A percentile compares a stretch with the other conserved stretches of the same genome.
Evolutionary conservation across 2,888 invertebrate species (phyloP).

Genomic region (Prosopocoilus inquinatus): DNA sequence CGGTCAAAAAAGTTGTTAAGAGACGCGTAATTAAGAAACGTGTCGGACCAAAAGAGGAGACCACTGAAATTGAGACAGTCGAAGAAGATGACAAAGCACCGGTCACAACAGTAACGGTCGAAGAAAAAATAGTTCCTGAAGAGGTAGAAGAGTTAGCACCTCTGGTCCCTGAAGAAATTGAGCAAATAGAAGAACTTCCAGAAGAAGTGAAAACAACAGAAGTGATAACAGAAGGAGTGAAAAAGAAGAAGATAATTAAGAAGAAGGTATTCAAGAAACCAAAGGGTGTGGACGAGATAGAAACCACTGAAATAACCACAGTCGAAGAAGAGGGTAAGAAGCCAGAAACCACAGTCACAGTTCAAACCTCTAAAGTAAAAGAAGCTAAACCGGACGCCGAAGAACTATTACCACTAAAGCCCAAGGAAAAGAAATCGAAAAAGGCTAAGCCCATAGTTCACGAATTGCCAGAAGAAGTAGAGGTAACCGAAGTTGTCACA

Average conservation of each 20-base stretch:
- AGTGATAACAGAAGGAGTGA: conserved; percentile 32
- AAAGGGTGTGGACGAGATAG: conserved; percentile 35
- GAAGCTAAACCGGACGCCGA: conserved; percentile 21
- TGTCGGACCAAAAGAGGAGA: conserved; percentile 32
- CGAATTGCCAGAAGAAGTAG: conserved; percentile 34
- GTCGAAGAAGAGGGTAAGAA: conserved; percentile 48
- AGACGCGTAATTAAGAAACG: conserved; percentile 25
- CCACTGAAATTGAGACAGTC: conserved; percentile 41
- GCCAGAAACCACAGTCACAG: conserved; percentile 39
- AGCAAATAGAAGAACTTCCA: conserved; percentile 33
- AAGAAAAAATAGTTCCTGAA: conserved; percentile 22
- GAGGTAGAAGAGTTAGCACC: conserved; percentile 1
- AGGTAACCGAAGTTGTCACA: conserved; percentile 32
- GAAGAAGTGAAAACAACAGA: conserved; percentile 37
- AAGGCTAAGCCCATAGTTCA: conserved; percentile 40
- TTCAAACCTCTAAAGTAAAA: conserved; percentile 25
- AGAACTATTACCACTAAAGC: conserved; percentile 15
- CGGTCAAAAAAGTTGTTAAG: conserved; percentile 35
- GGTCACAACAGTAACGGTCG: conserved; percentile 40
- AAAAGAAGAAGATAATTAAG: conserved; percentile 32
- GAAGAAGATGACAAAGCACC: conserved; percentile 39
- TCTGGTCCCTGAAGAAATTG: conserved; percentile 13
- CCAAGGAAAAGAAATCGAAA: conserved; percentile 38
- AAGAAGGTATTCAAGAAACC: conserved; percentile 32
- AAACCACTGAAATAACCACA: conserved; percentile 33